Base-by-base conservation (phyloP, 2,797 vertebrate genomes). In the Etheostoma nigrum region DNA sequence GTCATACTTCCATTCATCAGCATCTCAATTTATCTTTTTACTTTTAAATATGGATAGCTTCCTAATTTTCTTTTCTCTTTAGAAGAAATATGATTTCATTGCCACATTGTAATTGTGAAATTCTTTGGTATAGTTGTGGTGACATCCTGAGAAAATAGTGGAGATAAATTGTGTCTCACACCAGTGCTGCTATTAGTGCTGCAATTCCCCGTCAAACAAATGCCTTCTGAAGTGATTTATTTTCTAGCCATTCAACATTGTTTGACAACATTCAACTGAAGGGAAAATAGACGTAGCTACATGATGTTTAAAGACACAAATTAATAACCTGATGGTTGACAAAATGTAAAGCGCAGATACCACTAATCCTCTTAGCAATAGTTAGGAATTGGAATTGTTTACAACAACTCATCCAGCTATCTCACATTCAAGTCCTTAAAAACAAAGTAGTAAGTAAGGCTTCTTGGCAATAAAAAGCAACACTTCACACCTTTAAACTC, bases 1-100 rank as follows among this genome's bases (percentile, higher is more conserved):
- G 51, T 60, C 51, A 63, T 14, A 7, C 9, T 76, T 79, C 13
- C n/a, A 72, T 44, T 59, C 51, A 45, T 19, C 30, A 23, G 25
- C 4, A 52, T 57, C 53, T 60, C 16, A 58, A 30, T 30, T 5
- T 30, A 30, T 30, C 23, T 71, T 47, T 61, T 58, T 54, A 54
- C 33, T 25, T 61, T 63, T 19, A 53, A 30, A 47, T 53, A 40
- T 8, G 0, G 18, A 67, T n/a, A 53, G 1, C n/a, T 40, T 47
- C 49, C 10, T 52, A 4, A 30, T 74, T 72, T 36, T 6, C 0
- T 40, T 33, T 44, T 3, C 42, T 44, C 4, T 44, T 44, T 36
- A 36, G 9, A 36, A 36, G 30, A 36, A 10, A 10, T 36, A 36
- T 0, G 33, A 36, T 36, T 36, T 36, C 33, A 36, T 36, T 10